Evolutionary conservation across 2,888 invertebrate genomes (phyloP), one percentile per base, ranked within the genome.

Genomic region (Amphiduros pacificus): DNA sequence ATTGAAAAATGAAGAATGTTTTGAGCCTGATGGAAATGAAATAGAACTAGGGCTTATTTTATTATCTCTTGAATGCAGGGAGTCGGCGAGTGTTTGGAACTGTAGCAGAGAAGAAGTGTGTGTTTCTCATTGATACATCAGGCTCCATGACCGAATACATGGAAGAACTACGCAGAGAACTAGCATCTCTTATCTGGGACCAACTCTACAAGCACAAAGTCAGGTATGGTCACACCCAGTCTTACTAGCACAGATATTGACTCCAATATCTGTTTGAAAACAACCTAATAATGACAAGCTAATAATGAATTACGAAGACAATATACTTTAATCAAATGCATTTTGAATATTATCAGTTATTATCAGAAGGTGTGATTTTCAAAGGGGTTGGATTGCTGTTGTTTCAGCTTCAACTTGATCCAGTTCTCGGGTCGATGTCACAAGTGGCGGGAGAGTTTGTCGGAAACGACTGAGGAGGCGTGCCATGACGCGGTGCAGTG

Each of bases 121-220:
- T 73, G 27, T 69, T 83, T 31, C 73, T 83, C 41, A 73, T 83
- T 20, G 83, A 83, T 65, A 81, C 78, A 14, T 82, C 82, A 2
- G 83, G 83, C 0, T 83, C 82, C 17, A 83, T 83, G 83, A 77
- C 74, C 24, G 73, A 75, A 1, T 72, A 76, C 68, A 78, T 83
- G 75, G 76, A 76, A 11, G 80, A 81, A 53, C 70, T 83, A 57
- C 82, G 79, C 72, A 76, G 77, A 63, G 79, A 81, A 59, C 66
- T 83, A 44, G 76, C 78, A 3, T 71, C 79, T 14, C 74, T 83
- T 5, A 73, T 83, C 44, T 82, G 82, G 82, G 82, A 83, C 54
- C 83, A 83, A 68, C 70, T 82, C 1, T 77, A 79, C 68, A 73
- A 75, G 55, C 71, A 76, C 60, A 71, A 71, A 24, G 72, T 74